These are phyloP conservation scores for Pyrrhosoma nymphula DNA, from an alignment of 2,888 invertebrate species.

Conservation along the genomic window DNA sequence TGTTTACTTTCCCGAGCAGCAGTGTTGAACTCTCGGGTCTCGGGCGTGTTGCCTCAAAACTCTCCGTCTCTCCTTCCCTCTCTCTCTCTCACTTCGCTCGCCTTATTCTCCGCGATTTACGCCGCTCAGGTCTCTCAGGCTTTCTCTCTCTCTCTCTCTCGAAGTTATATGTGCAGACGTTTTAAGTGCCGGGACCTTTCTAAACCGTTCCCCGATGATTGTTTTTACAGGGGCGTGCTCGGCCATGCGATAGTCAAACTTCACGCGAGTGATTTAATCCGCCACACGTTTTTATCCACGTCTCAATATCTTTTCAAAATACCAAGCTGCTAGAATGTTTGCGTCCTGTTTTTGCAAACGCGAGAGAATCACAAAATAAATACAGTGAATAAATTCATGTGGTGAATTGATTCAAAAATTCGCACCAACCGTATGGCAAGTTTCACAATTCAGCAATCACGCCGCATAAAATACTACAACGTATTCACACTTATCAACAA, in stretches of 20 bases:
- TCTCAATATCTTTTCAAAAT: neutral
- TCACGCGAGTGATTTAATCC: neutral
- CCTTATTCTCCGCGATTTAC: slow-evolving; percentile 58
- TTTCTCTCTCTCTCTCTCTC: no score
- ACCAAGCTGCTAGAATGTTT: neutral
- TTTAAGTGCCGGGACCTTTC: neutral
- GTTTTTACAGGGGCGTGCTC: slow-evolving; percentile 12
- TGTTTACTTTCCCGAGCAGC: slow-evolving; percentile 47
- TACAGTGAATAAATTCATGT: no score
- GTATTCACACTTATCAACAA: no score
- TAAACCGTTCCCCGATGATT: slow-evolving; percentile 11
- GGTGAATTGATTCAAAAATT: no score
- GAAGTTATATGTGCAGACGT: slow-evolving; percentile 44
- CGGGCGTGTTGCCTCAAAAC: slow-evolving; percentile 38
- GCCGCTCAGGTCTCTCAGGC: neutral
- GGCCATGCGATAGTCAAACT: slow-evolving; percentile 18
- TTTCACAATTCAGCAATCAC: no score
- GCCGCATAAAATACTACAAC: no score
- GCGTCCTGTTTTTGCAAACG: no score
- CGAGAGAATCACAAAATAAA: no score
- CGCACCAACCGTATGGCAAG: no score
- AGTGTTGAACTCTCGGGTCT: slow-evolving; percentile 40
- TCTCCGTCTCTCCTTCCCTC: neutral
- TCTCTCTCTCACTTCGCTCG: neutral
- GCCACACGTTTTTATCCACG: neutral